phyloP scores from a whole-genome alignment of 1,140 invertebrate species.

The Caenorhabditis remanei region DNA sequence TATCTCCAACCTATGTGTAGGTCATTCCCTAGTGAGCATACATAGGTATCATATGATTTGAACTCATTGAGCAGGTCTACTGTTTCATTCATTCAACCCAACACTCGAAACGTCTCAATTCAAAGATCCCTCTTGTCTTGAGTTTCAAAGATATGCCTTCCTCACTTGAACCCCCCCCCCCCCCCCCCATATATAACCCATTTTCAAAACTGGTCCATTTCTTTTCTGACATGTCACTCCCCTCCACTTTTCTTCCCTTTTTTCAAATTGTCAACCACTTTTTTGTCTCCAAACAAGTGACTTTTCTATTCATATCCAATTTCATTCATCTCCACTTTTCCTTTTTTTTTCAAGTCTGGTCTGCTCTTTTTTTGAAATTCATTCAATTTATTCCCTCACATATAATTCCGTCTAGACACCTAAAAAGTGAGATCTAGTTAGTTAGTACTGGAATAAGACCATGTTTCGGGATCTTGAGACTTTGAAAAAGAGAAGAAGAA shows the following conservation, averaged over 20 bases:
- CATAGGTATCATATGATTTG: too few species aligned
- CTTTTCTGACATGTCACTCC: background rate
- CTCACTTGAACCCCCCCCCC: too few species aligned
- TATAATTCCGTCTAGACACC: background rate
- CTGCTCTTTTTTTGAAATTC: background rate
- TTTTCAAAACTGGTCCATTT: background rate
- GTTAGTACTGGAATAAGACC: too few species aligned
- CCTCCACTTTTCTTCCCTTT: background rate
- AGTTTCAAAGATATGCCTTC: background rate
- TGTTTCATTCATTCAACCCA: too few species aligned
- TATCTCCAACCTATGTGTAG: too few species aligned
- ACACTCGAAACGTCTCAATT: too few species aligned
- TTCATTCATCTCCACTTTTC: conserved; percentile 12
- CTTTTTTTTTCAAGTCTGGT: background rate
- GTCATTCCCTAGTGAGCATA: too few species aligned
- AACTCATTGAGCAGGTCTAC: too few species aligned
- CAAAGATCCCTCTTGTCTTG: background rate
- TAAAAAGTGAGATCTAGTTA: background rate
- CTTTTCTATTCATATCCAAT: conserved; percentile 52
- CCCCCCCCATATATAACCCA: background rate
- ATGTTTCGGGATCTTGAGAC: too few species aligned
- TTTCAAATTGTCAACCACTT: too few species aligned
- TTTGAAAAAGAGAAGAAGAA: background rate
- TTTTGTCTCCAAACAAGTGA: background rate
- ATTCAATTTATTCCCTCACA: conserved; percentile 20